These are phyloP conservation scores for Macaria notata DNA, from an alignment of 2,888 invertebrate species.

Conservation along the genomic window DNA sequence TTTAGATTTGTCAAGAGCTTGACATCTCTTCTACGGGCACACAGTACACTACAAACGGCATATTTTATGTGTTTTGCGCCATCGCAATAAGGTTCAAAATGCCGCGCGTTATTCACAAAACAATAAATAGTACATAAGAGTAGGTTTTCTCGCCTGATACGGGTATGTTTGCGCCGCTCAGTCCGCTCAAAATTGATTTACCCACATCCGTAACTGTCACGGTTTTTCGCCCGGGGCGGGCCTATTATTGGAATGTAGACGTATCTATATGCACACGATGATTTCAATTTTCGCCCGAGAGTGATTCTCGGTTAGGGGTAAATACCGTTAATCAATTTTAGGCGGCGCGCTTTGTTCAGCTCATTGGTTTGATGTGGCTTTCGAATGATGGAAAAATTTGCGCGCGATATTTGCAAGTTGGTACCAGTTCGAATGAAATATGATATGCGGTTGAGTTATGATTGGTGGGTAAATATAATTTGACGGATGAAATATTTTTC, in stretches of 20 bases:
- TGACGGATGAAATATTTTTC: too few species aligned
- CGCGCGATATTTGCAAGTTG: too few species aligned
- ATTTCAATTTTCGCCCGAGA: conserved; percentile 26
- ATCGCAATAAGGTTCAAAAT: conserved; percentile 63
- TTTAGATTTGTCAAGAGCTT: background rate
- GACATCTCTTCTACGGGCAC: background rate
- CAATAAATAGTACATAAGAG: conserved; percentile 58
- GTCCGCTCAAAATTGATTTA: conserved; percentile 64
- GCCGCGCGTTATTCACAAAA: conserved; percentile 56
- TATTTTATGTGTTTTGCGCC: conserved; percentile 58
- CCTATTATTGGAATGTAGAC: conserved; percentile 53
- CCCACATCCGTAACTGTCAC: conserved; percentile 74
- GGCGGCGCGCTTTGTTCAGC: conserved; percentile 14
- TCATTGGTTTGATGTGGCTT: conserved; percentile 12
- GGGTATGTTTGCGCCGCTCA: conserved; percentile 62
- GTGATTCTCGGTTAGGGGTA: conserved; percentile 19
- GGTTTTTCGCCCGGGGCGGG: conserved; percentile 53
- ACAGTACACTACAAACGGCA: conserved; percentile 24
- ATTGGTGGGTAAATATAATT: too few species aligned
- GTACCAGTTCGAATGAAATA: background rate
- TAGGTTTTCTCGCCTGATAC: conserved; percentile 57
- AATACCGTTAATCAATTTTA: conserved; percentile 25
- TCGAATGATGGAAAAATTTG: background rate
- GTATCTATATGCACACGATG: conserved; percentile 37
- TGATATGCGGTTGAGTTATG: background rate